Evolutionary conservation across 2,113 vertebrate genomes (phyloP), one percentile per base, ranked within the genome.

Genomic region (Callocephalon fimbriatum): DNA sequence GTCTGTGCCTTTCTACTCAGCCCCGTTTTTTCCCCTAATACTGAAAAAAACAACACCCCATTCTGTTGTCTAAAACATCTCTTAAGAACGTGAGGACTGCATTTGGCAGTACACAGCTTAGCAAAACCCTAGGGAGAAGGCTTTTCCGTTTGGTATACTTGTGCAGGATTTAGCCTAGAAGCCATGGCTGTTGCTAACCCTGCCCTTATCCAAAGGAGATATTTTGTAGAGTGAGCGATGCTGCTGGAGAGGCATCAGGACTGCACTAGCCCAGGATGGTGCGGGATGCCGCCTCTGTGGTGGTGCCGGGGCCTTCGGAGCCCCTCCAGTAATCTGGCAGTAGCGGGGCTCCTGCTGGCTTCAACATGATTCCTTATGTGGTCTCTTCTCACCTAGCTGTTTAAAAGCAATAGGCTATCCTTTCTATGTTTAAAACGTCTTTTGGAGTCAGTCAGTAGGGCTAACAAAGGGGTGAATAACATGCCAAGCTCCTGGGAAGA

Each of bases 131-230:
- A 17, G 35, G 42, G 73, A 31, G 45, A 29, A 73, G 31, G 54
- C 50, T 72, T 90, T 92, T 79, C 40, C 20, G 7, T 19, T 29
- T 6, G 0, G 0, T 15, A 0, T 22, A 6, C 26, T 56, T 1
- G 1, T 1, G 19, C 25, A 25, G 74, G 35, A 50, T 66, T 53
- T 63, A 37, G 63, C 70, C 0, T 0, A 8, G 73, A 35, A 61
- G 65, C 37, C 0, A 0, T 12, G 73, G 50, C 76, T 71, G 18
- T 27, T 10, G 37, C 59, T 70, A 27, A 40, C 65, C 37, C 63
- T 6, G 31, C n/a, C 0, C 0, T 29, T 59, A 18, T 19, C 56
- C 45, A 0, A n/a, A 32, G 38, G 2, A 20, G 8, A 1, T 31
- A 12, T 91, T 89, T 23, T 2, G 1, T 6, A 16, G 47, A 31